These are phyloP conservation scores for Chiridota heheva DNA, from an alignment of 35 echinoderm and acorn worm species.

Conservation along the genomic window DNA sequence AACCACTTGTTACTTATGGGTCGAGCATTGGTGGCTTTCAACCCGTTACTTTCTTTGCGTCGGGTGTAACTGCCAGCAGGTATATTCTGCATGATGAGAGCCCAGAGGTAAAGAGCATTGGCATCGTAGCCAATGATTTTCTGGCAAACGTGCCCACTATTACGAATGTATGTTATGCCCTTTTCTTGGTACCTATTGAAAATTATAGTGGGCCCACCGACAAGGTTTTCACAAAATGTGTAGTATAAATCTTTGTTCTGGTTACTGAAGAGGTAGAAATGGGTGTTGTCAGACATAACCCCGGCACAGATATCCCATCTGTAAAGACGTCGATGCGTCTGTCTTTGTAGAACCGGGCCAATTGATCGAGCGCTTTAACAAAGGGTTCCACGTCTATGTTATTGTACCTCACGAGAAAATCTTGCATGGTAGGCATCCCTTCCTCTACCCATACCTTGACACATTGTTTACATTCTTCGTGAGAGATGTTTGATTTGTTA, in stretches of 20 bases:
- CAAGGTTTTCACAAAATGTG: conserved; percentile 25
- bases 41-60: conserved; percentile 10
- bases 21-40: conserved; percentile 20
- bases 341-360: conserved; percentile 30
- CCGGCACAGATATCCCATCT: conserved; percentile 33
- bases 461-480: conserved; percentile 41
- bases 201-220: conserved; percentile 57
- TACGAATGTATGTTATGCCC: conserved; percentile 40
- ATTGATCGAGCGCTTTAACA: conserved; percentile 34
- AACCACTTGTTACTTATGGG: neutral
- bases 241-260: conserved; percentile 25
- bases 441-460: neutral
- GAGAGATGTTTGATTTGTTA: conserved; percentile 13
- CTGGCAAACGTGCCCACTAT: conserved; percentile 28
- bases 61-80: conserved; percentile 46
- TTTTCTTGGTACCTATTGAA: conserved; percentile 53
- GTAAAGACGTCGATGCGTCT: conserved; percentile 28
- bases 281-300: neutral
- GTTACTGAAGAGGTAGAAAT: neutral
- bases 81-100: conserved; percentile 66
- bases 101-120: conserved; percentile 55
- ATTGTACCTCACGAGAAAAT: conserved; percentile 48
- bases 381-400: conserved; percentile 22
- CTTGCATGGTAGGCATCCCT: conserved; percentile 32
- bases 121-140: conserved; percentile 49